These are phyloP conservation scores for Subacronicta megacephala DNA, from an alignment of 2,888 invertebrate species.

Conservation along the genomic window DNA sequence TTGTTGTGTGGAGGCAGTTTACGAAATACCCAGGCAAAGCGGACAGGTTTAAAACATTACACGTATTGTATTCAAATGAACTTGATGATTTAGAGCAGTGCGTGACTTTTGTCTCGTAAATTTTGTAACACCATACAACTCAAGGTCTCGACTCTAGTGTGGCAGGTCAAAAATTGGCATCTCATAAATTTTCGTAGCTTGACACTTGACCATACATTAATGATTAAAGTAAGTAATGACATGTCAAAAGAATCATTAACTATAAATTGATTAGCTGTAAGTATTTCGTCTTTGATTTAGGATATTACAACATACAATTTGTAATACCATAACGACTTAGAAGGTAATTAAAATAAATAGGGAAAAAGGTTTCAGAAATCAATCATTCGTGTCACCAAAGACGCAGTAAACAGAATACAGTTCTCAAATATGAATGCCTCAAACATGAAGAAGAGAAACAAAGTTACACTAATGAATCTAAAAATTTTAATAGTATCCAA, in stretches of 20 bases:
- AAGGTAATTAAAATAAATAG: too few relatives aligned
- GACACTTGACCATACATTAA: slow-evolving; percentile 15
- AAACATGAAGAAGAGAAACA: neutral
- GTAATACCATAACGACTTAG: too few relatives aligned
- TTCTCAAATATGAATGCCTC: neutral
- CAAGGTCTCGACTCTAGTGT: slow-evolving; percentile 41
- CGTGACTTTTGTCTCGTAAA: slow-evolving; percentile 65
- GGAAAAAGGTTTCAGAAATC: too few relatives aligned
- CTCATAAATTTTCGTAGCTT: slow-evolving; percentile 12
- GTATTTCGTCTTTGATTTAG: too few relatives aligned
- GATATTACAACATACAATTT: too few relatives aligned
- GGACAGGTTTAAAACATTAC: slow-evolving; percentile 66
- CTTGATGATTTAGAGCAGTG: slow-evolving; percentile 69
- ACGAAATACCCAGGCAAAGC: slow-evolving; percentile 41
- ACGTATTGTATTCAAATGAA: slow-evolving; percentile 81
- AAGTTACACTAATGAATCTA: neutral
- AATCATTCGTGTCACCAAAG: too few relatives aligned
- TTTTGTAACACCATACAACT: slow-evolving; percentile 56
- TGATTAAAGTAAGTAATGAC: slow-evolving; percentile 20
- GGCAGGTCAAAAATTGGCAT: slow-evolving; percentile 29
- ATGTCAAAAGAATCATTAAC: slow-evolving; percentile 8
- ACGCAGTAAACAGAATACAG: neutral
- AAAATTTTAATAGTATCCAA: too few relatives aligned
- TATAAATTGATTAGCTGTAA: neutral
- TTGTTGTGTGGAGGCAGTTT: slow-evolving; percentile 39